Evolutionary conservation across 2,797 vertebrate genomes (phyloP), one percentile per base, ranked within the genome.

Genomic region (Enteromius unitaeniatus): DNA sequence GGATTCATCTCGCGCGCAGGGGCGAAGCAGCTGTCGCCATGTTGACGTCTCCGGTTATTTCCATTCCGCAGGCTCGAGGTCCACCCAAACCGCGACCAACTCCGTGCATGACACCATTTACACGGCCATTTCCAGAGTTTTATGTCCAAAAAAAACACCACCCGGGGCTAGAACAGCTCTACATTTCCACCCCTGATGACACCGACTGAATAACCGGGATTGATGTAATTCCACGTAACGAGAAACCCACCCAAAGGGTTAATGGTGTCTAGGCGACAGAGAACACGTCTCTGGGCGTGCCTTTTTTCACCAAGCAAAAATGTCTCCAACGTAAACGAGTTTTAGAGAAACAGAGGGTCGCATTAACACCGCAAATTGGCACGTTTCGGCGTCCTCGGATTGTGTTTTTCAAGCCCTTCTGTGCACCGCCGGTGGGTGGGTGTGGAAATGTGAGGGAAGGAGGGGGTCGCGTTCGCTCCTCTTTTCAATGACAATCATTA

Each of bases 11-110:
- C 73, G 79, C 85, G 34, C 34, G 86, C 86, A 86, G 80, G 82
- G 84, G 86, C 21, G 86, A 83, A 84, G 81, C 86, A 81, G 83
- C 86, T 37, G 92, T 89, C 65, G 92, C 90, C 93, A 95, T 94
- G 92, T 93, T 92, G 91, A 84, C 49, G 89, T 85, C 88, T 90
- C 83, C 72, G 79, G 84, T 86, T 28, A 68, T 84, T 87, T 85
- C 89, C 83, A 83, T 47, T 79, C 72, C 40, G 49, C 83, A 74
- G 68, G 72, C 81, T 80, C 69, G 21, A 72, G 76, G 83, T 81
- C 81, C 85, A 79, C 64, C 72, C 85, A 76, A 80, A 58, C 40
- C 64, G 31, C 70, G 69, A 40, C 49, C 28, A 47, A 81, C 31
- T 58, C 53, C 6, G 42, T 15, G n/a, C 19, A 37, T 77, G 53